Evolutionary conservation across 2,888 invertebrate species (phyloP), one percentile per base, ranked within the genome.

Genomic region (Cylindroiulus punctatus): DNA sequence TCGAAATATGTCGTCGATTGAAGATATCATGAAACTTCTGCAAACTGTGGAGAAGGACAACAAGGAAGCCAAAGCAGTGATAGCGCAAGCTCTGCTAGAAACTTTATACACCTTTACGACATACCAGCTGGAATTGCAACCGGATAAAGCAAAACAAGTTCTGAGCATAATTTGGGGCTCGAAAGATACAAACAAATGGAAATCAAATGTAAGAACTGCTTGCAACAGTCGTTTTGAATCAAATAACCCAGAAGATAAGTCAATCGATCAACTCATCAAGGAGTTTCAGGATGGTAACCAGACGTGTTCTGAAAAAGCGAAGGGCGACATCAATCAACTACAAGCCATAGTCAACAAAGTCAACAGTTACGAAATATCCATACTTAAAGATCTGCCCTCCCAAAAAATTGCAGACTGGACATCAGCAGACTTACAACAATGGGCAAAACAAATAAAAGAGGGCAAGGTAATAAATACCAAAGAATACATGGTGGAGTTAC

Each of bases 401-500:
- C 22, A 65, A 65, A 22, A 65, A 19, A n/a, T 65, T 22, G 26
- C 22, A 5, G 65, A 22, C 1, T 65, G 65, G 65, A 26, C n/a
- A 65, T 22, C n/a, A 65, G 26, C 22, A 65, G 65, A 65, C 10
- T 65, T 65, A 26, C 4, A 22, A 12, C 65, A 10, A 26, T 65
- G 65, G 65, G 65, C 65, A 65, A 26, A 65, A 5, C 22, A 65
- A 65, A 26, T 65, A 5, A 65, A 22, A 22, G 0, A 65, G 12
- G 7, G 10, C 3, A 65, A 65, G 7, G 0, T 52, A 0, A 7
- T 65, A 65, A 65, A 65, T 0, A 26, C 65, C 22, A 65, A 10
- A n/a, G 65, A 65, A 26, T 65, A 65, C 65, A 22, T 26, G 65
- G 65, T 65, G 65, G 65, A 65, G 26, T 65, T 65, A 26, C 26